Conservation (phyloP, 2,888 invertebrate genomes). For the Carabus problematicus region DNA sequence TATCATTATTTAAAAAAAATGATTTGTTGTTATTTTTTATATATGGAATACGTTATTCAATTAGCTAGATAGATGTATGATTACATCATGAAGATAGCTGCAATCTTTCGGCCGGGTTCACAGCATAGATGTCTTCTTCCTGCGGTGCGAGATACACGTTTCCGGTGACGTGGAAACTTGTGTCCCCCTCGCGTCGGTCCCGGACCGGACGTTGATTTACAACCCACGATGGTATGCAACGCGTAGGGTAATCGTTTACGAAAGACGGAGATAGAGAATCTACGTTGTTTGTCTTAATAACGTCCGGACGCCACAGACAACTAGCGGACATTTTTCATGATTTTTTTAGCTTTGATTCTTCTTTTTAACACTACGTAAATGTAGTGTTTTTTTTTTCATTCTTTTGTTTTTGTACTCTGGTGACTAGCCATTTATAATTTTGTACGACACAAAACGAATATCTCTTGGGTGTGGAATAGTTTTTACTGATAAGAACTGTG, state of each 20-base stretch:
- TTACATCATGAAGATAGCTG: slow-evolving; percentile 1
- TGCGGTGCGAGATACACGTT: slow-evolving; percentile 6
- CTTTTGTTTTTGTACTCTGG: too few species aligned
- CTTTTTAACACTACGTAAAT: too few species aligned
- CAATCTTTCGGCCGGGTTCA: slow-evolving; percentile 4
- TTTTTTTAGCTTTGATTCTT: too few species aligned
- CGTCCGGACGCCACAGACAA: too few species aligned
- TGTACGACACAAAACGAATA: too few species aligned
- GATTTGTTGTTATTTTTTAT: background rate
- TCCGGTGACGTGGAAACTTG: background rate
- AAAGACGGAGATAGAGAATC: background rate
- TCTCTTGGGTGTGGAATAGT: too few species aligned
- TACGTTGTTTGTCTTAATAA: too few species aligned
- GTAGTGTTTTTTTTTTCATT: too few species aligned
- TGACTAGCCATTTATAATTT: too few species aligned
- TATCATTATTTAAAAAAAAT: too few species aligned
- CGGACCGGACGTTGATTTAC: slow-evolving; percentile 19
- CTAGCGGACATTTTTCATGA: too few species aligned
- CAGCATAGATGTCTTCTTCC: slow-evolving; percentile 13
- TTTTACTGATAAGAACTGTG: too few species aligned
- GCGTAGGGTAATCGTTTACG: slow-evolving; percentile 8
- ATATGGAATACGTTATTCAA: background rate
- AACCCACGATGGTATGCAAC: slow-evolving; percentile 9
- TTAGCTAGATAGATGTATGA: background rate
- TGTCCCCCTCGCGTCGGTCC: background rate